Base-by-base conservation (phyloP, 1,140 invertebrate species). In the Ips nitidus region DNA sequence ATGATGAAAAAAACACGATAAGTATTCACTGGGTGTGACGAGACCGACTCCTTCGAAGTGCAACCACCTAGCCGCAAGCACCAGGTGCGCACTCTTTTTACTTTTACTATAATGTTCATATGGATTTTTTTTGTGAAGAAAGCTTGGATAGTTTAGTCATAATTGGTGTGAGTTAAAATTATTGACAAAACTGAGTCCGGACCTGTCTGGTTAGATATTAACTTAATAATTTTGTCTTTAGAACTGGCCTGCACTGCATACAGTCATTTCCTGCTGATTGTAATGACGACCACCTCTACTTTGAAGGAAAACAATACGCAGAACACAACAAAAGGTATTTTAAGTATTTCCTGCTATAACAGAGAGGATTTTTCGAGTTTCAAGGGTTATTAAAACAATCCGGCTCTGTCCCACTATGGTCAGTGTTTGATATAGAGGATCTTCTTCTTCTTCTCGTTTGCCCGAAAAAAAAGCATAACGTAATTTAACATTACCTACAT, bases 221-320 rank as follows among this genome's bases (percentile, higher is more conserved):
- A 5, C 52, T 37, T 55, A 5, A 55, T 55, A 7, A 55, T 55
- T 50, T 50, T 22, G 63, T 68, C 58, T 68, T 62, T 37, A 60
- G 47, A 61, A 68, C 61, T 47, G 58, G 47, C 66, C 40, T 68
- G 52, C 61, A 61, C 42, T 47, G 66, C 66, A 68, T 68, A 61
- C 60, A 60, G 55, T 68, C 66, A 68, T 68, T 68, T 68, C 66
- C 66, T 68, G 66, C 43, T 62, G 66, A 58, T 58, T 60, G 66
- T 47, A 68, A 68, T 68, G 60, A 68, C 58, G 36, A 37, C 66
- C 52, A 61, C 66, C 66, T 68, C 50, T 57, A 22, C 22, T 22
- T 58, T 42, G 41, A 52, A 42, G 53, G 45, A 56, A 68, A 68
- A 68, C 66, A 68, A 68, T 68, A 41, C 40, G 45, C 66, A 68